Evolutionary conservation across 2,113 vertebrate genomes (phyloP), one percentile per base, ranked within the genome.

Genomic region (Pollimyrus isidori): DNA sequence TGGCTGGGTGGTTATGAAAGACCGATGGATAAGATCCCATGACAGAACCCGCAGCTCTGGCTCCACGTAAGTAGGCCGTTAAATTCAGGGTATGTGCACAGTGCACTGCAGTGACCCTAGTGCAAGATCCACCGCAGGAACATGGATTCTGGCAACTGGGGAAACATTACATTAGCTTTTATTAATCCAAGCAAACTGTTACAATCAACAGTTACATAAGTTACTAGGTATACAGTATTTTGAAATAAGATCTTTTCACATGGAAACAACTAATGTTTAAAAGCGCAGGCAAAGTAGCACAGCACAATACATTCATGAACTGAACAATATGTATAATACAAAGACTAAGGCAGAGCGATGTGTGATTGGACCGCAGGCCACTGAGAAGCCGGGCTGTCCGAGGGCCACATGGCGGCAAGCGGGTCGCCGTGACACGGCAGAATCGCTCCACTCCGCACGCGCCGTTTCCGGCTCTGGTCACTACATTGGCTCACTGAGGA

Each of bases 201-300:
- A 97, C 96, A 97, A 95, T 94, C 95, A 98, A 98, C 97, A 98
- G 97, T 97, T 97, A 97, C 96, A 98, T 98, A 98, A 97, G 95
- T 98, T 98, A 99, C 97, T 98, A 94, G 93, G 94, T 95, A 94
- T 97, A 97, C 94, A 94, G 92, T 94, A 92, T 92, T 95, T 97
- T 95, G 86, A 96, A 96, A 95, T 96, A 95, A 93, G 93, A 93
- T 94, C 94, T 95, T 95, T 94, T 95, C 95, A 99, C 98, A 96
- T 96, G 96, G 95, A 97, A 97, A 96, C 96, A 96, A 93, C 95
- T 95, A 95, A 97, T 94, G 95, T 94, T 97, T 95, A 96, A 95
- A 96, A 96, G 97, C 95, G 97, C 98, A 99, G 97, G 98, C 98
- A 99, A 97, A 98, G 97, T 97, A 95, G 95, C 97, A 98, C 96